Percentiles rank a stretch among this genome's conserved stretches.
Conservation (phyloP, 2,113 vertebrate species). For the Tauraco erythrolophus region DNA sequence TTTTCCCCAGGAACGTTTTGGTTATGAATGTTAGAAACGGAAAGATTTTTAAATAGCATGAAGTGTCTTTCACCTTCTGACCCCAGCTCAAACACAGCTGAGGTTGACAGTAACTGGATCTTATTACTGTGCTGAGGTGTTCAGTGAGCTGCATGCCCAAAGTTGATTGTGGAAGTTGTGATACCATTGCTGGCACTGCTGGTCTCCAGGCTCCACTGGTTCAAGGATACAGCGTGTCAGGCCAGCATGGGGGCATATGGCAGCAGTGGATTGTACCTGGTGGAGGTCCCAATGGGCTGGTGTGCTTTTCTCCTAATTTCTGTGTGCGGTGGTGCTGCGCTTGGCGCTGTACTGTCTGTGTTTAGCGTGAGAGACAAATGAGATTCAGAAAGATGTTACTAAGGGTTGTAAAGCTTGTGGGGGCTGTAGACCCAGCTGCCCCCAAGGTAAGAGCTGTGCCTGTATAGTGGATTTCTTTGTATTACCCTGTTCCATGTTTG, state of each 20-base stretch:
- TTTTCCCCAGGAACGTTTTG: background rate
- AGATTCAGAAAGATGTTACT: background rate
- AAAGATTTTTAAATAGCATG: background rate
- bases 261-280: background rate
- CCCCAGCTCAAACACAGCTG: background rate
- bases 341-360: accelerated
- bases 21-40: background rate
- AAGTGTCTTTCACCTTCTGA: constrained; percentile 4
- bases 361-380: background rate
- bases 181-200: background rate
- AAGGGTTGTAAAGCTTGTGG: background rate
- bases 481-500: background rate
- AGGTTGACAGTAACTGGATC: background rate
- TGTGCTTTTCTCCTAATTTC: background rate
- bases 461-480: background rate
- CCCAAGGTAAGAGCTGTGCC: background rate
- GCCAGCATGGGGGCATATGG: accelerated
- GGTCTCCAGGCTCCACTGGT: accelerated
- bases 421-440: background rate
- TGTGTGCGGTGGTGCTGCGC: background rate
- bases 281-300: background rate
- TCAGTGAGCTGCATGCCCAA: background rate
- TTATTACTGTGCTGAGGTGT: background rate
- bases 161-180: background rate
- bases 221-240: background rate